Percentiles rank a stretch among this genome's conserved stretches.
These are phyloP conservation scores for Nymphicus hollandicus DNA, from an alignment of 2,113 vertebrate genomes.

Conservation along the genomic window DNA sequence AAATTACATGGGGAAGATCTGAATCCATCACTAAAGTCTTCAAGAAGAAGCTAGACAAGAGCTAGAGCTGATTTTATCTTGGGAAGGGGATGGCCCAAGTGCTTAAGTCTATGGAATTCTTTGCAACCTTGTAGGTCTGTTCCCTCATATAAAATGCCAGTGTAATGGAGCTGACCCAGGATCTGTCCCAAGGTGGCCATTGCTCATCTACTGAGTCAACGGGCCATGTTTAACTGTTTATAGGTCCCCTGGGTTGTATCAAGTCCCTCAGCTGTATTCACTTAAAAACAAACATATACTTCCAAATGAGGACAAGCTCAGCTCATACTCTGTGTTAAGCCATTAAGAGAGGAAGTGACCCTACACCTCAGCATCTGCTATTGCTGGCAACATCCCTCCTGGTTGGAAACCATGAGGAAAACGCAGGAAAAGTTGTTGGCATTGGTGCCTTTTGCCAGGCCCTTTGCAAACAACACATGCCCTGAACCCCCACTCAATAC, in stretches of 20 bases:
- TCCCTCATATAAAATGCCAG: not conserved
- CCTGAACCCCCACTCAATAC: not conserved
- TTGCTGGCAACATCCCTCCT: not conserved
- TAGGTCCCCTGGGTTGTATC: not conserved
- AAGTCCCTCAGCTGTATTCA: not conserved
- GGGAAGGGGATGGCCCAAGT: not conserved
- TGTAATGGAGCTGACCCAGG: not conserved
- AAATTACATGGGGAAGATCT: not conserved
- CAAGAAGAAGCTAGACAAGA: not conserved
- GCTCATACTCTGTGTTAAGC: not conserved
- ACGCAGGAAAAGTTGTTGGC: not conserved
- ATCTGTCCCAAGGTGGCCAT: not conserved
- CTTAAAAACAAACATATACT: not conserved
- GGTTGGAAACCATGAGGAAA: not conserved
- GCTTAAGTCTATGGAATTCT: not conserved
- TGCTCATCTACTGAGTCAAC: not conserved
- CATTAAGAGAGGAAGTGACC: not conserved
- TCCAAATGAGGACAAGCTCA: not conserved
- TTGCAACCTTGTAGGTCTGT: not conserved
- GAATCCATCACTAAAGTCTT: not conserved
- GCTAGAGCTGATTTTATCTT: not conserved
- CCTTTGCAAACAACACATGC: not conserved
- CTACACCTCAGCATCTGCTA: not conserved
- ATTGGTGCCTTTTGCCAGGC: not conserved
- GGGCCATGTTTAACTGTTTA: not conserved